Conservation (phyloP, 2,888 invertebrate genomes). For the Subacronicta megacephala region DNA sequence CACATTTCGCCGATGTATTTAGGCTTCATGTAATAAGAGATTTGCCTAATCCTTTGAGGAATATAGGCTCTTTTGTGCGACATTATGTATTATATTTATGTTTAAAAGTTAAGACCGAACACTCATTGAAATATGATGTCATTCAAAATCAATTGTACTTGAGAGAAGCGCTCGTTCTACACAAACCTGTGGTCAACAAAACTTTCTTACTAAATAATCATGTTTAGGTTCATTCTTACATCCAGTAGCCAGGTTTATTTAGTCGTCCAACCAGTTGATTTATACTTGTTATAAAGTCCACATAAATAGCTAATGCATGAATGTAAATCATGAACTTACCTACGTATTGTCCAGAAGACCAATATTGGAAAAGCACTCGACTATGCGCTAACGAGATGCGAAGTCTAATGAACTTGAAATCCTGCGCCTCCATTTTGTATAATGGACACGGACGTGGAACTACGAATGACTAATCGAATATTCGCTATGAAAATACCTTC, state of each 20-base stretch:
- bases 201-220: slow-evolving; percentile 18
- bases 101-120: too few species aligned
- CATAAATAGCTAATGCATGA: slow-evolving; percentile 58
- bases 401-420: slow-evolving; percentile 88
- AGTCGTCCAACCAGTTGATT: slow-evolving; percentile 46
- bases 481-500: slow-evolving; percentile 8
- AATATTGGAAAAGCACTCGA: slow-evolving; percentile 86
- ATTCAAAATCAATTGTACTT: too few species aligned
- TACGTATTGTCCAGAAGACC: slow-evolving; percentile 74
- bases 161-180: too few species aligned
- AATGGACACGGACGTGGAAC: slow-evolving; percentile 76
- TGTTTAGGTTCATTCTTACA: slow-evolving; percentile 17
- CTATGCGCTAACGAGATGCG: slow-evolving; percentile 85
- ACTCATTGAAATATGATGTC: too few species aligned
- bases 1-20: too few species aligned
- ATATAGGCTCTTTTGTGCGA: too few species aligned
- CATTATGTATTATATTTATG: too few species aligned
- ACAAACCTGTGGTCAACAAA: not conserved
- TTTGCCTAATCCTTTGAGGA: too few species aligned
- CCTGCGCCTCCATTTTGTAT: slow-evolving; percentile 85
- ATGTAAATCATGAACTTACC: slow-evolving; percentile 59
- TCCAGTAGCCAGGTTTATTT: slow-evolving; percentile 32
- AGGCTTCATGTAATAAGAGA: too few species aligned
- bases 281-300: slow-evolving; percentile 50
- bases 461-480: slow-evolving; percentile 61